These are phyloP conservation scores for Lerista edwardsae DNA, from an alignment of 2,797 vertebrate species.

Conservation along the genomic window DNA sequence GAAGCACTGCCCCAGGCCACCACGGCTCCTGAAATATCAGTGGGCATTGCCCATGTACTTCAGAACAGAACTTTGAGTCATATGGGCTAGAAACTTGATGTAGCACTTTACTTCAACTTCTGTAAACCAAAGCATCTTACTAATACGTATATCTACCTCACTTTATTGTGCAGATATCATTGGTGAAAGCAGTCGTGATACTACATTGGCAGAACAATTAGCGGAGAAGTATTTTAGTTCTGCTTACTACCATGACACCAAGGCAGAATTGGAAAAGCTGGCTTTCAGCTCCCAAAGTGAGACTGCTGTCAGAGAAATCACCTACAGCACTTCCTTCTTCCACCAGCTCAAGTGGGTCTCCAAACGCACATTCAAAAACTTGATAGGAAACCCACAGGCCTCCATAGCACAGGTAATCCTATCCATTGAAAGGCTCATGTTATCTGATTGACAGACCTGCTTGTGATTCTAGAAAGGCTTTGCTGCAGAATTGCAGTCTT, in stretches of 20 bases:
- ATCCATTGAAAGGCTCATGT: not conserved
- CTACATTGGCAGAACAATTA: conserved; percentile 81
- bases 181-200: conserved; percentile 53
- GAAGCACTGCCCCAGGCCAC: no score
- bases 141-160: not conserved
- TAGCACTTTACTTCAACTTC: not conserved
- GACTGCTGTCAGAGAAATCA: conserved; percentile 70
- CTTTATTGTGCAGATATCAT: conserved; percentile 53
- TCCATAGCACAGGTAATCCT: conserved; percentile 89
- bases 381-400: conserved; percentile 89
- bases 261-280: conserved; percentile 79
- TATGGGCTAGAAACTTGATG: no score
- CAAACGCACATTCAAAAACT: conserved; percentile 87
- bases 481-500: not conserved
- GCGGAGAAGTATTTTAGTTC: conserved; percentile 83
- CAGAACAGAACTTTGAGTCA: no score
- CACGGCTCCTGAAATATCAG: no score
- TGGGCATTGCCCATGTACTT: no score
- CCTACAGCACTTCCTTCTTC: conserved; percentile 87
- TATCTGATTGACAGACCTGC: no score
- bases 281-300: conserved; percentile 64
- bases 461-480: not conserved
- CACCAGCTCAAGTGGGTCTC: conserved; percentile 91
- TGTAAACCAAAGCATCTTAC: not conserved
- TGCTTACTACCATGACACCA: conserved; percentile 76